A percentile compares a stretch with the other conserved stretches of the same genome.
Conservation (phyloP, 2,888 invertebrate species). For the Hofmannophila pseudospretella region DNA sequence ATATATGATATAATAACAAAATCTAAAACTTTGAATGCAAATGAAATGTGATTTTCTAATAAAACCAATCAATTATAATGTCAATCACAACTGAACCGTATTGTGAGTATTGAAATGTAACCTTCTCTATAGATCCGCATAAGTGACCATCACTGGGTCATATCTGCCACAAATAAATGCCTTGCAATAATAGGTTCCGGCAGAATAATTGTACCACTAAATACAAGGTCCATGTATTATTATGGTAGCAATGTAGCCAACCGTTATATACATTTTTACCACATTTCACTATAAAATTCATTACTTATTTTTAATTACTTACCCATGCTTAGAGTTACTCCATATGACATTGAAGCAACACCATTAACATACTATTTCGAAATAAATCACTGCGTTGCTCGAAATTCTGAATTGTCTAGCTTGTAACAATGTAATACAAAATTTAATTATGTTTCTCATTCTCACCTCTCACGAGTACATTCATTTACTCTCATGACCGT, state of each 20-base stretch:
- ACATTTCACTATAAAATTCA: slow-evolving; percentile 7
- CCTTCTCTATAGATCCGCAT: background rate
- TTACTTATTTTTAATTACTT: slow-evolving; percentile 25
- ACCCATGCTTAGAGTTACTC: slow-evolving; percentile 18
- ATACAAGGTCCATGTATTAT: background rate
- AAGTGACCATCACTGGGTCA: slow-evolving; percentile 2
- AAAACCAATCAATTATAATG: background rate
- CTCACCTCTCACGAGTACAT: slow-evolving; percentile 17
- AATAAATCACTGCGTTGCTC: slow-evolving; percentile 23
- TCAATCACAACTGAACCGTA: background rate
- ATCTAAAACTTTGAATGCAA: too few species aligned
- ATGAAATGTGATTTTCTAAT: background rate
- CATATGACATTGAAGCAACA: slow-evolving; percentile 25
- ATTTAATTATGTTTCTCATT: slow-evolving; percentile 30
- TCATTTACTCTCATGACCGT: slow-evolving; percentile 21
- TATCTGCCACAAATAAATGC: background rate
- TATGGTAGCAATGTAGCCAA: too few species aligned
- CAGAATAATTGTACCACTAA: background rate
- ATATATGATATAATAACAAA: too few species aligned
- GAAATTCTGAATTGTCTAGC: slow-evolving; percentile 21
- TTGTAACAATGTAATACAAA: slow-evolving; percentile 19
- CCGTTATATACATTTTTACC: too few species aligned
- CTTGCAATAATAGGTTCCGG: slow-evolving; percentile 2
- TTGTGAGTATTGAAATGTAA: background rate
- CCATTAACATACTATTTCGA: slow-evolving; percentile 26